Evolutionary conservation across 2,888 invertebrate genomes (phyloP).

Genomic region (Heliconius ethilla): DNA sequence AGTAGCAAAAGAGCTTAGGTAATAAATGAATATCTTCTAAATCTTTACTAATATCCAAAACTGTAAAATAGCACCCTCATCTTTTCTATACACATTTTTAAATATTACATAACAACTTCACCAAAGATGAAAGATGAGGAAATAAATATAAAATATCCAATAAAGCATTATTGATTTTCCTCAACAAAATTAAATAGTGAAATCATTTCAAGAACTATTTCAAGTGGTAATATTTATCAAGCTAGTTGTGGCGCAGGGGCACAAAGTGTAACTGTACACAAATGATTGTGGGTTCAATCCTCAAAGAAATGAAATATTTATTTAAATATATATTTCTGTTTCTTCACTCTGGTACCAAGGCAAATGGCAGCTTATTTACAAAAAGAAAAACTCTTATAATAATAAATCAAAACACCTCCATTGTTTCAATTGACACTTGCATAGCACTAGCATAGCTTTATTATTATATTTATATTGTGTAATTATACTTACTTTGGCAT

Average conservation of each 20-base stretch:
- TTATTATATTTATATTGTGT: neutral
- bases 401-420: too few species aligned
- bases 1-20: neutral
- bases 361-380: too few species aligned
- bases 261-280: too few species aligned
- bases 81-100: neutral
- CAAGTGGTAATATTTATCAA: neutral
- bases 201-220: neutral
- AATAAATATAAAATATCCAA: constrained; percentile 1
- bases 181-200: neutral
- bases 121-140: neutral
- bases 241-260: too few species aligned
- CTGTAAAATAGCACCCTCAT: neutral
- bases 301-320: too few species aligned
- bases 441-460: too few species aligned
- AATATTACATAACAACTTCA: neutral
- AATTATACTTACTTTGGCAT: constrained; percentile 86
- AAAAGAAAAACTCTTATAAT: too few species aligned
- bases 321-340: too few species aligned
- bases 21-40: neutral
- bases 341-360: too few species aligned
- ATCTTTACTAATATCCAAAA: neutral
- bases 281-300: too few species aligned
- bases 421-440: too few species aligned
- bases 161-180: neutral